Evolutionary conservation across 2,113 vertebrate genomes (phyloP), one percentile per base, ranked within the genome.

Genomic region (Machaerirhynchus nigripectus): DNA sequence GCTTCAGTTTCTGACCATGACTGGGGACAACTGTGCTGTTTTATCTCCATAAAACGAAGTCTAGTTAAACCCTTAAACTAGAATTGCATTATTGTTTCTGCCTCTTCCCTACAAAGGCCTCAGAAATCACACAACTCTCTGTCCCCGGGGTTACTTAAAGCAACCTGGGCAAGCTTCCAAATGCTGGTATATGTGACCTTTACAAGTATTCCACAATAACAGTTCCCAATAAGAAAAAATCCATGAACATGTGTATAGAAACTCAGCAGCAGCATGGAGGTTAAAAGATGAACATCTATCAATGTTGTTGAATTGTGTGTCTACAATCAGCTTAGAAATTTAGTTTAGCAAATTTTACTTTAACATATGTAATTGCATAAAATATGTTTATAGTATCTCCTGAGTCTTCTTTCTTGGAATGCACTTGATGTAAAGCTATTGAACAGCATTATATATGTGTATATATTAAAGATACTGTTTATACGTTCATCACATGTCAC

Each of bases 151-250:
- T 93, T 96, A 76, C 94, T 97, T 95, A 87, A 95, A 96, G 77
- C 76, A 97, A 95, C 78, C 39, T 55, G 67, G 94, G 93, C 89
- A 97, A 70, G 35, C 35, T 96, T 97, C 95, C 95, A 97, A 85
- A 82, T 79, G 57, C 81, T 97, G n/a, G 26, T 96, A 50, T 95
- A 92, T 55, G 27, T 18, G 81, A 97, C 91, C 91, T 97, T 96
- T 95, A 50, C 37, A 87, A 94, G 39, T 30, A 81, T 57, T 90
- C 79, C 87, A 95, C 57, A 95, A 63, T 92, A 94, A 87, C 44
- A 80, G 49, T 77, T 68, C 65, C 78, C 71, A 33, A 0, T 59
- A 74, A 95, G n/a, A 97, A 94, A 93, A 96, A 97, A 95, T 95
- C 77, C 90, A 71, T 50, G 87, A 78, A 83, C 94, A 46, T 39